Evolutionary conservation across 2,797 vertebrate genomes (phyloP), one percentile per base, ranked within the genome.

Genomic region (Limnodromus scolopaceus): DNA sequence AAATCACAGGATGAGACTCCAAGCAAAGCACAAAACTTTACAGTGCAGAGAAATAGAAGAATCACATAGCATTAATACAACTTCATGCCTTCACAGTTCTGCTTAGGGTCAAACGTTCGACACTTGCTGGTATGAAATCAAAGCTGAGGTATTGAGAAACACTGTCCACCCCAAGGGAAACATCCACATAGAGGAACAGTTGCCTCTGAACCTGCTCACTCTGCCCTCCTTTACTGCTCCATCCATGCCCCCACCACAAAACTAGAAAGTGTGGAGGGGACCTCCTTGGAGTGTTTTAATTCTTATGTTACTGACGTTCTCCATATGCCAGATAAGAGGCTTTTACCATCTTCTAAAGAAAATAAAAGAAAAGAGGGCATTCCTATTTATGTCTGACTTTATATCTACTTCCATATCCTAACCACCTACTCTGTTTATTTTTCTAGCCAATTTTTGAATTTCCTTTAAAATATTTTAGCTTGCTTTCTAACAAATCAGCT

Each of bases 231-330:
- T 23, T 65, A 16, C 76, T 75, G 6, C 11, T 23, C 32, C 45
- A 55, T 54, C 38, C 46, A 38, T 19, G 17, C 16, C 7, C 24
- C 22, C 10, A 70, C 18, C 54, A 64, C 38, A 48, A 49, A 86
- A 68, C 6, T 17, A 34, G 24, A 32, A 80, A 68, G 38, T 5
- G 3, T 25, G 22, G 30, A 70, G 17, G 8, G 9, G 24, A 57
- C 1, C 4, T 83, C 6, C 25, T 36, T 27, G 23, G 20, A 45
- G 16, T 11, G 24, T 39, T 81, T 69, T 39, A 38, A 34, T 84
- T 72, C 39, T 36, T 79, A 45, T 0, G 0, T 60, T 54, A 63
- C 2, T 1, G 30, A 58, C 25, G 16, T 79, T 68, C n/a, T 43
- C 43, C 7, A 6, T 27, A 28, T 28, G 11, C 7, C 49, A 60